A percentile compares a stretch with the other conserved stretches of the same genome.
phyloP scores from a whole-genome alignment of 2,888 invertebrate species.

The Acrocyrtus sp. region DNA sequence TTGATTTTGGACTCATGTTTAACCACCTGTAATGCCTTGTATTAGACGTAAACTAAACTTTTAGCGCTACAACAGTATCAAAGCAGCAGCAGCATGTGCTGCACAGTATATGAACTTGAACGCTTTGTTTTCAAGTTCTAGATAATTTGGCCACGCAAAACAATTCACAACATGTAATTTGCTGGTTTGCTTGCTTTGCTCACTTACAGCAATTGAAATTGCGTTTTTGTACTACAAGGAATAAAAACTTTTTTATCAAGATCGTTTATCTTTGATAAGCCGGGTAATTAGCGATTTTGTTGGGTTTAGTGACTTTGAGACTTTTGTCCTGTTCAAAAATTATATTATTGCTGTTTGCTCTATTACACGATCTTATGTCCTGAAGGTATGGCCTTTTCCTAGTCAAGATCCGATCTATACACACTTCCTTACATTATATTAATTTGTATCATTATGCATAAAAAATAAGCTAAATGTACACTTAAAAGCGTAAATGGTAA shows the following conservation, averaged over 20 bases:
- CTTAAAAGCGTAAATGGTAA: background rate
- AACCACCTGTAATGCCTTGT: no score
- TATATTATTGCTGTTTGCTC: no score
- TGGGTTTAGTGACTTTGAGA: background rate
- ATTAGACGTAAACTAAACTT: no score
- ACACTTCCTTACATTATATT: background rate
- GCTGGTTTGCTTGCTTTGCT: no score
- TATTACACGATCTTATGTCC: background rate
- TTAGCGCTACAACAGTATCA: no score
- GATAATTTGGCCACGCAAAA: slow-evolving; percentile 20
- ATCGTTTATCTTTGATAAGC: background rate
- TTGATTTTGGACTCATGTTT: no score
- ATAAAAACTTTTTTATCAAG: background rate
- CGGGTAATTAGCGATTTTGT: background rate
- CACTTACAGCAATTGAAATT: slow-evolving; percentile 15
- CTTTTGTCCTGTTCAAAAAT: background rate
- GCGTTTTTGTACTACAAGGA: background rate
- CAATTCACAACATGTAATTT: background rate
- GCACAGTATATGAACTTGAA: slow-evolving; percentile 19
- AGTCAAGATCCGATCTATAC: background rate
- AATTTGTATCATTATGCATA: background rate
- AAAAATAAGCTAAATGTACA: background rate
- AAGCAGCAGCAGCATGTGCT: background rate
- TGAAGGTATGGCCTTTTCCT: background rate
- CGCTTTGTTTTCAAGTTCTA: slow-evolving; percentile 11